Conservation (phyloP, 2,888 invertebrate species). For the Phyllotreta cruciferae region DNA sequence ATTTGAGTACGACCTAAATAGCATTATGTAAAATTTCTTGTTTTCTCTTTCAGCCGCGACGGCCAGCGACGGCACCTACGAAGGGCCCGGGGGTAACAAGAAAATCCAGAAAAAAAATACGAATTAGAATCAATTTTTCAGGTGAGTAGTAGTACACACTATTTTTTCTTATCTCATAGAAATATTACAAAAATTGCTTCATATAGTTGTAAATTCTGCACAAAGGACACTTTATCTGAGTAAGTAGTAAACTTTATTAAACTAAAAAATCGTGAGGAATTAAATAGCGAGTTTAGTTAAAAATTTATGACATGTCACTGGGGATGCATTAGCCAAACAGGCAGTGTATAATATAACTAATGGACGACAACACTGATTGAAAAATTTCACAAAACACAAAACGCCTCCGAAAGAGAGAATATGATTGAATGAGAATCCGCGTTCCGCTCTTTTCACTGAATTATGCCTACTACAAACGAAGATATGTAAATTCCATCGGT, state of each 20-base stretch:
- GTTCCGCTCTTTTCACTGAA: constrained; percentile 40
- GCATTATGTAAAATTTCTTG: constrained; percentile 56
- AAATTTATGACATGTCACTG: constrained; percentile 18
- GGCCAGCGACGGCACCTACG: constrained; percentile 13
- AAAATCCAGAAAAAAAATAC: background rate
- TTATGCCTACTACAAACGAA: constrained; percentile 32
- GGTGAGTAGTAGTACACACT: too few species aligned
- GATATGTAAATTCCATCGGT: constrained; percentile 35
- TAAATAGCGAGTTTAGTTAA: background rate
- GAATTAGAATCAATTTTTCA: background rate
- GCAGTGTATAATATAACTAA: constrained; percentile 60
- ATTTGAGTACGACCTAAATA: constrained; percentile 54
- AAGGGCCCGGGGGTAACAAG: background rate
- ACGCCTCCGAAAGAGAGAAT: constrained; percentile 53
- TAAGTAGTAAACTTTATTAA: too few species aligned
- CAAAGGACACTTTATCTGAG: too few species aligned
- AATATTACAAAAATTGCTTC: background rate
- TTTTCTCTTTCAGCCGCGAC: constrained; percentile 53
- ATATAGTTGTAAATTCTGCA: too few species aligned
- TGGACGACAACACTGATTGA: constrained; percentile 61
- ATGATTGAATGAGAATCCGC: constrained; percentile 56
- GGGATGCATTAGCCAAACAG: constrained; percentile 58
- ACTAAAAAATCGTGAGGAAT: background rate
- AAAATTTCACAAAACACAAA: constrained; percentile 59
- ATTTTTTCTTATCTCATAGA: too few species aligned